A percentile compares a stretch with the other conserved stretches of the same genome.
Conservation (phyloP, 2,797 vertebrate genomes). For the Euphonia xanthogaster region DNA sequence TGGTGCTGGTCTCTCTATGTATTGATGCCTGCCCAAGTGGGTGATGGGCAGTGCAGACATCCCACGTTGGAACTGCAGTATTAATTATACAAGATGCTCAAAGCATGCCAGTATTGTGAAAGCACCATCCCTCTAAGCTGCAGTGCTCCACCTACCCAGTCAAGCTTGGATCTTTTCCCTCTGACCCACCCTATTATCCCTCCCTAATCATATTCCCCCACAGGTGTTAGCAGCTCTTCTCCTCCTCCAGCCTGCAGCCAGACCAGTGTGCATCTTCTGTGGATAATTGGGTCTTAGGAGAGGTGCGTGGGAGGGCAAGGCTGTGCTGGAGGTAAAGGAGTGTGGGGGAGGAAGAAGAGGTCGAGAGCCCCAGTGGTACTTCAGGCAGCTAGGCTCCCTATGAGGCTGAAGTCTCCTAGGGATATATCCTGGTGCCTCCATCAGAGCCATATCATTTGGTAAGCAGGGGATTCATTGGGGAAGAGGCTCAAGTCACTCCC, state of each 20-base stretch:
- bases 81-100: neutral
- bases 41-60: neutral
- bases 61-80: neutral
- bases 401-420: neutral
- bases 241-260: neutral
- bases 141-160: neutral
- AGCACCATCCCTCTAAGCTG: neutral
- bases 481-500: neutral
- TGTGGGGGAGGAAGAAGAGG: neutral
- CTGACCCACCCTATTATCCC: neutral
- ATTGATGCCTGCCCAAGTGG: neutral
- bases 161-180: neutral
- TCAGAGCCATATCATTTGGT: neutral
- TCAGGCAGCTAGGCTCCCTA: neutral
- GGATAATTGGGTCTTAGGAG: neutral
- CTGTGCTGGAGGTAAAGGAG: neutral
- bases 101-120: neutral
- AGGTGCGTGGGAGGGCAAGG: neutral
- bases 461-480: neutral
- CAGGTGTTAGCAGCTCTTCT: neutral
- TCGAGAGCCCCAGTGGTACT: neutral
- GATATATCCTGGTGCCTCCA: neutral
- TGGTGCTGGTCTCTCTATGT: neutral
- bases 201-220: neutral
- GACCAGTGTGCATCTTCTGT: neutral